These are phyloP conservation scores for Pogoniulus pusillus DNA, from an alignment of 2,797 vertebrate species.

Conservation along the genomic window DNA sequence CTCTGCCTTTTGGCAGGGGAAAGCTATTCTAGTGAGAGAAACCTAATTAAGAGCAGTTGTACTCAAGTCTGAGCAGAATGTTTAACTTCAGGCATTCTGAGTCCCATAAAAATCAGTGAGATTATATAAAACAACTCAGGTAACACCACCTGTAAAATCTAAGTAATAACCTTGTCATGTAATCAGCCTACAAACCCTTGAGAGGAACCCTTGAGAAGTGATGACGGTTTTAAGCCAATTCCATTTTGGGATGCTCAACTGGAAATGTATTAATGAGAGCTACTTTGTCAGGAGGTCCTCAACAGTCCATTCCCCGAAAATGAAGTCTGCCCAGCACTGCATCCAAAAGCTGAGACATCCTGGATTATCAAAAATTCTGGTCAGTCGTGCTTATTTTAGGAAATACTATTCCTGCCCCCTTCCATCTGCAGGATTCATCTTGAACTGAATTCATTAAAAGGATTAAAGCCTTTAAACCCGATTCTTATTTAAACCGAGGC, in stretches of 20 bases:
- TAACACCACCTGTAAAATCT: conserved; percentile 4
- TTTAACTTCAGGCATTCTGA: neutral
- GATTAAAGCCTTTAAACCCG: neutral
- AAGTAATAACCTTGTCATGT: neutral
- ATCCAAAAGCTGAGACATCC: conserved; percentile 22
- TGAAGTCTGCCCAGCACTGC: conserved; percentile 24
- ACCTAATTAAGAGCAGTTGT: conserved; percentile 1
- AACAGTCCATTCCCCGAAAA: conserved; percentile 10
- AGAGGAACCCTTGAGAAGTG: neutral
- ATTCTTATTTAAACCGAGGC: conserved; percentile 23
- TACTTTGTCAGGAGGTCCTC: conserved; percentile 52
- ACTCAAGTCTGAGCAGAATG: neutral
- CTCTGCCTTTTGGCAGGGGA: neutral
- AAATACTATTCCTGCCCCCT: neutral
- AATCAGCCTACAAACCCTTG: neutral
- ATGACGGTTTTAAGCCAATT: conserved; percentile 39
- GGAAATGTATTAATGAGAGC: conserved; percentile 1
- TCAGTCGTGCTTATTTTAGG: conserved; percentile 42
- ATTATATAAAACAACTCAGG: conserved; percentile 25
- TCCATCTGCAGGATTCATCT: conserved; percentile 29
- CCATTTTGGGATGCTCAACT: conserved; percentile 46
- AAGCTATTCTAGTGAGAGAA: neutral
- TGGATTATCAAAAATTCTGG: conserved; percentile 22
- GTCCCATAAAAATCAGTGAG: conserved; percentile 4
- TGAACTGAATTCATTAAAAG: conserved; percentile 17